phyloP scores from a whole-genome alignment of 2,888 invertebrate species.

The Trachelus troglodyta region DNA sequence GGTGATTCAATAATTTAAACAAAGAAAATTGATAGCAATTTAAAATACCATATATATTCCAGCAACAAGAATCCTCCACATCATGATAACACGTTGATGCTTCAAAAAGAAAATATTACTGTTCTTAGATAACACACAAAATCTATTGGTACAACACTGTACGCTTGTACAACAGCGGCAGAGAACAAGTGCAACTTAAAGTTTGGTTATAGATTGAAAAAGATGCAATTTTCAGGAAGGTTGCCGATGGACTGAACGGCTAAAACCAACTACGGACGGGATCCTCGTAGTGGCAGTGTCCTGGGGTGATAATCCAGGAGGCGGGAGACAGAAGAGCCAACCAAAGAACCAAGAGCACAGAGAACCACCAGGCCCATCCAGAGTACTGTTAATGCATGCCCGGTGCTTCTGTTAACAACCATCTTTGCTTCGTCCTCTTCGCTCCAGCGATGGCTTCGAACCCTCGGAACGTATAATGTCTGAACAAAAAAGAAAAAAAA shows the following conservation, averaged over 20 bases:
- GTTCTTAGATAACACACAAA: neutral
- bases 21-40: neutral
- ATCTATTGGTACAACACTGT: neutral
- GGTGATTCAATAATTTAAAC: neutral
- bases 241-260: constrained; percentile 55
- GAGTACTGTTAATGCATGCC: constrained; percentile 66
- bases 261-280: constrained; percentile 36
- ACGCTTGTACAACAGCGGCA: neutral
- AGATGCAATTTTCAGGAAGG: constrained; percentile 56
- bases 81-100: constrained; percentile 35
- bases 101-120: constrained; percentile 15
- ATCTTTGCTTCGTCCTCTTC: constrained; percentile 37
- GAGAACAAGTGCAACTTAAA: neutral
- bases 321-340: constrained; percentile 24
- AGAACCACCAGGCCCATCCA: constrained; percentile 47
- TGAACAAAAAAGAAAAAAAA: neutral
- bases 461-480: constrained; percentile 4
- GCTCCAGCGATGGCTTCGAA: constrained; percentile 43
- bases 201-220: neutral
- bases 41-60: constrained; percentile 55
- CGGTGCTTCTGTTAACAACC: constrained; percentile 62
- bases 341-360: constrained; percentile 21
- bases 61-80: constrained; percentile 58
- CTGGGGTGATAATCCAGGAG: constrained; percentile 20
- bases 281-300: constrained; percentile 35